Base-by-base conservation (phyloP, 2,888 invertebrate genomes). In the Bursaphelenchus okinawaensis region DNA sequence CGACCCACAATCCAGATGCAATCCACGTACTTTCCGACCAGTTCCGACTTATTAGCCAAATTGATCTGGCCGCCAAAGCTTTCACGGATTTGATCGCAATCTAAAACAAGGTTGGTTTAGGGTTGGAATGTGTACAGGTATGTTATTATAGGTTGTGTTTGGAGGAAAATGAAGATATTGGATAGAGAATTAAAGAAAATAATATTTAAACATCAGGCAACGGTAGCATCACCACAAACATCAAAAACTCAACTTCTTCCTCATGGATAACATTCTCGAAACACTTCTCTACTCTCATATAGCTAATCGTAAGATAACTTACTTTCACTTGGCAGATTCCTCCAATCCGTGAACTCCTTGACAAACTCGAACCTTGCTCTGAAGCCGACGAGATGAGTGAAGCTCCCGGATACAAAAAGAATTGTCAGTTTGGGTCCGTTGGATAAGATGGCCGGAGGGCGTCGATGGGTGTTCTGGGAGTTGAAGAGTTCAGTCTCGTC, bases 331-430 rank as follows among this genome's bases (percentile, higher is more conserved):
- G 40, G 40, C n/a, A 40, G n/a, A 16, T 40, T 40, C 40, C 40
- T 40, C 40, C 40, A 40, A 4, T 40, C 40, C 61, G n/a, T n/a
- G n/a, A 40, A 40, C n/a, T 40, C 40, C 40, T 40, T 62, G 16
- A 74, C 74, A 56, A 76, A 76, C 52, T 72, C 67, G 61, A 75
- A 76, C 7, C 65, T 54, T 7, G 76, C 76, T 22, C 72, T 61
- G 66, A 74, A 74, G 16, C 74, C 74, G 51, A 76, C 66, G 52
- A 58, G 40, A 9, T 64, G 62, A 16, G 70, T 70, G 61, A 73
- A 75, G 51, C 71, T 69, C 27, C 68, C 62, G 28, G 71, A 70
- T 1, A 51, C 40, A 57, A 76, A 76, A n/a, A 71, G 28, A 26
- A 76, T 27, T 1, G 65, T 73, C 29, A 76, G 31, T 19, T 52